phyloP scores from a whole-genome alignment of 2,888 invertebrate species.

The Parochlus steinenii region DNA sequence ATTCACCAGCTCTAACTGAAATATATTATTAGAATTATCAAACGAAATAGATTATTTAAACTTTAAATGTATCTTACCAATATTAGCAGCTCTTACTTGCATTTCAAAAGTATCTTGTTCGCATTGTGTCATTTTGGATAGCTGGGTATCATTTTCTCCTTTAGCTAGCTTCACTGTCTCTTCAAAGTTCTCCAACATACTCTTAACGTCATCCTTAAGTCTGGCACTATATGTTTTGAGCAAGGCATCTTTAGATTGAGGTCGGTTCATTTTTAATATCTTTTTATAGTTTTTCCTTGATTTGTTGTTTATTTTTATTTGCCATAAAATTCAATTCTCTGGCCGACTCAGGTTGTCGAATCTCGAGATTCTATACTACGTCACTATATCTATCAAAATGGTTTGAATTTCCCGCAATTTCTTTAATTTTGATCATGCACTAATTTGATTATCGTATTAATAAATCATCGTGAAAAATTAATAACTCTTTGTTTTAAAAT shows the following conservation, averaged over 20 bases:
- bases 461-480: too few species aligned
- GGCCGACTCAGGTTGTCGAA: too few species aligned
- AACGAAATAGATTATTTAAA: background rate
- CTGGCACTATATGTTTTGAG: constrained; percentile 88
- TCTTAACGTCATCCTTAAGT: constrained; percentile 90
- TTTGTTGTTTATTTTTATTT: too few species aligned
- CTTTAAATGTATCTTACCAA: constrained; percentile 41
- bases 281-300: too few species aligned
- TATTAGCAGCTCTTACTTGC: constrained; percentile 92
- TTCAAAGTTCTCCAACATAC: constrained; percentile 94
- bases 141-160: constrained; percentile 80
- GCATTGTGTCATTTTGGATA: constrained; percentile 78
- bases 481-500: too few species aligned
- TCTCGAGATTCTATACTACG: too few species aligned
- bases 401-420: too few species aligned
- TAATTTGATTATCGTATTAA: too few species aligned
- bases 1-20: constrained; percentile 87
- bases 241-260: constrained; percentile 89
- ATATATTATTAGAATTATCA: constrained; percentile 15
- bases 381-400: too few species aligned
- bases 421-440: too few species aligned
- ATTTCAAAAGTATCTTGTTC: constrained; percentile 94
- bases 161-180: constrained; percentile 80
- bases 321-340: too few species aligned
- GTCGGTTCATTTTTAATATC: too few species aligned